Base-by-base conservation (phyloP, 2,797 vertebrate genomes). In the Hylomyscus alleni region DNA sequence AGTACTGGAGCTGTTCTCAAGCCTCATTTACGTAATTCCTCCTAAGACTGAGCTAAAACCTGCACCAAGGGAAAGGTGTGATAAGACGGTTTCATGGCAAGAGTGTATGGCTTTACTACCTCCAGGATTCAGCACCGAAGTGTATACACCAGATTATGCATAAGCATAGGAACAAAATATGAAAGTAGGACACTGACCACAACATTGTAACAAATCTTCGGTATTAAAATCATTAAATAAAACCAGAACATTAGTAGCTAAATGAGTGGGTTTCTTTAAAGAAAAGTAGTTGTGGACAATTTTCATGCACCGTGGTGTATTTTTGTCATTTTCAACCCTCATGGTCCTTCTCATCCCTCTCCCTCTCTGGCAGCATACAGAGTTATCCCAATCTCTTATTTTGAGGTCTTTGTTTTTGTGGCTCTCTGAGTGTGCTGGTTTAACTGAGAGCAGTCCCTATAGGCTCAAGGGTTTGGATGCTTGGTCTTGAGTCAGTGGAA, bases 221-320 rank as follows among this genome's bases (percentile, higher is more conserved):
- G 31, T 72, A 47, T 14, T 93, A 86, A 87, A 89, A 90, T 93
- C 88, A 58, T 76, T 75, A 29, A 69, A 82, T 56, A 81, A 78
- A 67, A 72, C 4, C 22, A 20, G 82, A 47, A 4, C n/a, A n/a
- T 62, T 60, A 54, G 6, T 54, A 65, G 76, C 17, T 40, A 54
- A 34, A n/a, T 78, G 65, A 65, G 17, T 20, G 6, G 40, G 29
- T 6, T 47, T 31, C 6, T 44, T 12, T 8, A 75, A 73, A 76
- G 6, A 56, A 37, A 82, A 40, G 31, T 47, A 29, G 47, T 10
- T 65, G 40, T 34, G 47, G 40, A 34, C 26, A 34, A 47, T 47
- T 20, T 65, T 76, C 73, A n/a, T 69, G 34, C 15, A n/a, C 34
- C 15, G 4, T 13, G 24, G 24, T 69, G 31, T 13, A 26, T n/a